Evolutionary conservation across 2,888 invertebrate genomes (phyloP).

Genomic region (Unio delphinus): DNA sequence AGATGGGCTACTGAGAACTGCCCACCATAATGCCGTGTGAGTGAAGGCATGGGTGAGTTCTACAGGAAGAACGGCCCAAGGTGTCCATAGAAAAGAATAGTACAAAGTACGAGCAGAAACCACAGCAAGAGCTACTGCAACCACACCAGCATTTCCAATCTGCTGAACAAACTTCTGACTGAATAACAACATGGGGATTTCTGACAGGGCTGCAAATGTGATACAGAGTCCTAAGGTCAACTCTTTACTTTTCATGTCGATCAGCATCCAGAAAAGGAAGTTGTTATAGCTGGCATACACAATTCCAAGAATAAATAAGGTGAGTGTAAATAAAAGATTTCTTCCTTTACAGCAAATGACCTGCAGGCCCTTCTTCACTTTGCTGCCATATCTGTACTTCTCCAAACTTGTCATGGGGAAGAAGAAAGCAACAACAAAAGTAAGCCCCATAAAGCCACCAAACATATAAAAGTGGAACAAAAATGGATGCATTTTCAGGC

Average conservation of each 20-base stretch:
- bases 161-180: constrained; percentile 51
- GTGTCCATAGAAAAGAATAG: constrained; percentile 61
- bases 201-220: constrained; percentile 57
- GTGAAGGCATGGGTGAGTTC: constrained; percentile 61
- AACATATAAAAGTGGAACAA: constrained; percentile 65
- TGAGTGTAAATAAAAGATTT: constrained; percentile 52
- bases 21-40: constrained; percentile 64
- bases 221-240: constrained; percentile 61
- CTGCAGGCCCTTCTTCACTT: constrained; percentile 52
- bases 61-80: constrained; percentile 62
- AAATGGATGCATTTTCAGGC: constrained; percentile 57
- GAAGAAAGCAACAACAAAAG: constrained; percentile 55
- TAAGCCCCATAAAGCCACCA: constrained; percentile 52
- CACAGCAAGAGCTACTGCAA: constrained; percentile 50
- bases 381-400: constrained; percentile 52
- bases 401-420: constrained; percentile 59
- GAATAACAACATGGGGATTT: constrained; percentile 61
- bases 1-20: constrained; percentile 56
- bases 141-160: constrained; percentile 57
- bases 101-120: constrained; percentile 53
- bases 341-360: constrained; percentile 57
- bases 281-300: constrained; percentile 57
- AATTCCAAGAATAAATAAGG: constrained; percentile 61
- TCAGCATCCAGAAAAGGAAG: constrained; percentile 65
- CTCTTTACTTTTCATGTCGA: constrained; percentile 60